phyloP scores from a whole-genome alignment of 2,888 invertebrate genomes.

The Agonopterix alstromeriana region DNA sequence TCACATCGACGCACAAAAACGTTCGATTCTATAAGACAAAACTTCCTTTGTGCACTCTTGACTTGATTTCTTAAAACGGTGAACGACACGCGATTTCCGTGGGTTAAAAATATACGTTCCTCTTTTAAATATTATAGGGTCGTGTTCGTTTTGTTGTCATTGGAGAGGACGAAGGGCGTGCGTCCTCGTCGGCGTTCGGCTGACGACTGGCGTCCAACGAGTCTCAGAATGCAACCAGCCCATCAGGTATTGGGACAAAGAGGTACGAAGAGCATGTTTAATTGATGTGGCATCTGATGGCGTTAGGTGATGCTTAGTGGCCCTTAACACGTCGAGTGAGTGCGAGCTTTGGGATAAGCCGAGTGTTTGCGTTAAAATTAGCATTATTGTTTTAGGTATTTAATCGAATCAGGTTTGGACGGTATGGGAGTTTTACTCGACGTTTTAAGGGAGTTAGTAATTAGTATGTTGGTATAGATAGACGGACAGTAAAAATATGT shows the following conservation, averaged over 20 bases:
- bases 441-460: too few relatives aligned
- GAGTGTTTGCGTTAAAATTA: too few relatives aligned
- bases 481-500: too few relatives aligned
- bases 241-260: conserved; percentile 41
- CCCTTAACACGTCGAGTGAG: too few relatives aligned
- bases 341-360: too few relatives aligned
- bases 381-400: too few relatives aligned
- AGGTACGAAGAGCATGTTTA: conserved; percentile 32
- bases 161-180: conserved; percentile 44
- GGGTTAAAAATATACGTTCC: conserved; percentile 49
- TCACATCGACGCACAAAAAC: conserved; percentile 38
- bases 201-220: conserved; percentile 41
- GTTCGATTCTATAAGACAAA: conserved; percentile 29
- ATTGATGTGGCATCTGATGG: conserved; percentile 34
- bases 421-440: too few relatives aligned
- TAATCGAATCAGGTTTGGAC: too few relatives aligned
- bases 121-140: conserved; percentile 42
- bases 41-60: conserved; percentile 31
- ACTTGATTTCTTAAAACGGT: conserved; percentile 17
- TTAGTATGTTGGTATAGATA: too few relatives aligned
- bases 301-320: neutral
- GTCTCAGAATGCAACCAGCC: conserved; percentile 22
- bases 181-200: conserved; percentile 46
- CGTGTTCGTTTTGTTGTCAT: conserved; percentile 19
- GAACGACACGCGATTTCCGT: conserved; percentile 48